Percentiles rank a stretch among this genome's conserved stretches.
Evolutionary conservation across 92 coral and sea anemone genomes (phyloP).

Genomic region (Epizoanthus stellaris): DNA sequence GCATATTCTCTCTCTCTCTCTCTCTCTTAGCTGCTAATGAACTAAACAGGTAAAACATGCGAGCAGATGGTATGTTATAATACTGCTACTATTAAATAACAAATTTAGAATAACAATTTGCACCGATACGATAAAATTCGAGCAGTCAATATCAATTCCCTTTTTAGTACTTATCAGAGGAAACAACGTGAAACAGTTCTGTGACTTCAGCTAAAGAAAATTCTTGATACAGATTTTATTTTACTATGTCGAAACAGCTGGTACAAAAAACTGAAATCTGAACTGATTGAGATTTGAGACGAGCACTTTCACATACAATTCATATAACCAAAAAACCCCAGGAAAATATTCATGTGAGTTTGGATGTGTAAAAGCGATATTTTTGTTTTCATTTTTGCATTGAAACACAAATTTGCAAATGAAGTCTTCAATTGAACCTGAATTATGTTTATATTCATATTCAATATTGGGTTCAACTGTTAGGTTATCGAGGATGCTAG

Average conservation of each 20-base stretch:
- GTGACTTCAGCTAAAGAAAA: neutral
- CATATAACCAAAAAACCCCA: no score
- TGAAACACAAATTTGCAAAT: no score
- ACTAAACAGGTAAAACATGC: neutral
- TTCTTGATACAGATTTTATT: neutral
- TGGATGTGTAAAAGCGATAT: no score
- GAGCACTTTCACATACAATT: no score
- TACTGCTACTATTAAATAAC: neutral
- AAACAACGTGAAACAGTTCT: neutral
- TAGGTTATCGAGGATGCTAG: neutral
- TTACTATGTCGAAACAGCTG: neutral
- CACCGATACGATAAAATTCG: neutral
- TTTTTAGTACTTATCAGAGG: neutral
- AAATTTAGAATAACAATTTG: conserved; percentile 5
- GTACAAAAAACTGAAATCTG: neutral
- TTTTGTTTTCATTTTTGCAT: no score
- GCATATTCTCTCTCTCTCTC: neutral
- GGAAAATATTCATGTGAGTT: no score
- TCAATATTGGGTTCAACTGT: neutral
- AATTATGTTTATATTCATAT: no score
- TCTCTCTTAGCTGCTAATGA: neutral
- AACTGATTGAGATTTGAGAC: neutral
- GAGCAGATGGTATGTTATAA: neutral
- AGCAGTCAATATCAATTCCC: neutral
- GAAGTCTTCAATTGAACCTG: no score